Evolutionary conservation across 2,797 vertebrate genomes (phyloP), one percentile per base, ranked within the genome.

Genomic region (Gastrophryne carolinensis): DNA sequence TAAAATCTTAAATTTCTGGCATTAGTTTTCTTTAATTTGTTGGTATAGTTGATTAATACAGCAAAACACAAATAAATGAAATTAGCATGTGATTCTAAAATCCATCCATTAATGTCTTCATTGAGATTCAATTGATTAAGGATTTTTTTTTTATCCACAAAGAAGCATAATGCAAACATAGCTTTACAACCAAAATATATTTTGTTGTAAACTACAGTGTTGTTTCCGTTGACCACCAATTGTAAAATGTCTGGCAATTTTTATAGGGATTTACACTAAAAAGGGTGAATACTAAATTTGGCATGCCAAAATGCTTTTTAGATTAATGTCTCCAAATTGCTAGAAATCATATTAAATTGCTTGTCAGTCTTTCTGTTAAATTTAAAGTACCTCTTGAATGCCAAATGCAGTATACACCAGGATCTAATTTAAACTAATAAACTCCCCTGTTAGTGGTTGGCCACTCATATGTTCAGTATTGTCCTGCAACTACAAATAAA

Each of bases 31-130:
- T 96, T 96, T 96, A 94, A 93, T 96, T 95, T 88, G 86, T 87
- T 81, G 84, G 86, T 89, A 93, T 92, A 94, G 91, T 93, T 93
- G 91, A 91, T 93, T 93, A 92, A 95, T 93, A 96, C 92, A 94
- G 90, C 89, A 93, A 97, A 90, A 88, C 90, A 85, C 82, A 92
- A 92, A 90, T 93, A 92, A 91, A 93, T 92, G 91, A 92, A 81
- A 87, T 92, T 91, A 94, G 94, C 93, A 94, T 93, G 90, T 84
- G 81, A 85, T 87, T 93, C 89, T 91, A 93, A 89, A 92, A 90
- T 87, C 90, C 89, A 91, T 92, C 89, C 86, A 4, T 41, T 86
- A 85, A 89, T 89, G 84, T 89, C 12, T 41, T 10, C 32, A 37
- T 37, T 73, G 27, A 1, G 35, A 19, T 54, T 34, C 32, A 24